phyloP scores from a whole-genome alignment of 1,140 invertebrate genomes.

The Paraescarpia echinospica region DNA sequence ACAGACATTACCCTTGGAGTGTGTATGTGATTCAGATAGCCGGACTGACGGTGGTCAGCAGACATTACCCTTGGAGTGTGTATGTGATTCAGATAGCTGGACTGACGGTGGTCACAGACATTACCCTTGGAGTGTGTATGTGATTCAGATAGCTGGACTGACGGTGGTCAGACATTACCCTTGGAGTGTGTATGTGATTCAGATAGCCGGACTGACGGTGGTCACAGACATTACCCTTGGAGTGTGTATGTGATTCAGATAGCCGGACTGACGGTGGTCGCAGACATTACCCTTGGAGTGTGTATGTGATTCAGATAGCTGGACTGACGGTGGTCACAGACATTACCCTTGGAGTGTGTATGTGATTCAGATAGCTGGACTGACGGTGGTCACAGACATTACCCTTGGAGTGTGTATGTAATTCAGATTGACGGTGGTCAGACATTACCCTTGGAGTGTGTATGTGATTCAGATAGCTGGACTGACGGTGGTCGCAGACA shows the following conservation, averaged over 20 bases:
- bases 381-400: too few relatives aligned
- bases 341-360: too few relatives aligned
- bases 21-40: not conserved
- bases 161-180: too few relatives aligned
- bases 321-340: too few relatives aligned
- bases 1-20: slow-evolving; percentile 72
- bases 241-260: not conserved
- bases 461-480: not conserved
- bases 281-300: too few relatives aligned
- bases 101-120: too few relatives aligned
- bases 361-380: not conserved
- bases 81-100: not conserved
- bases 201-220: not conserved
- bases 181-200: not conserved
- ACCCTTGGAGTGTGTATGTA: not conserved
- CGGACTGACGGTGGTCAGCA: too few relatives aligned
- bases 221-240: too few relatives aligned
- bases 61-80: too few relatives aligned
- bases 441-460: too few relatives aligned
- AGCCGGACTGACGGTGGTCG: too few relatives aligned
- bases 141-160: not conserved
- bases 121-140: not conserved
- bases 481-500: too few relatives aligned
- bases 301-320: not conserved
- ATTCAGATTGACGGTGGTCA: not conserved